phyloP scores from a whole-genome alignment of 2,113 vertebrate genomes.

The Leucoraja erinaceus region DNA sequence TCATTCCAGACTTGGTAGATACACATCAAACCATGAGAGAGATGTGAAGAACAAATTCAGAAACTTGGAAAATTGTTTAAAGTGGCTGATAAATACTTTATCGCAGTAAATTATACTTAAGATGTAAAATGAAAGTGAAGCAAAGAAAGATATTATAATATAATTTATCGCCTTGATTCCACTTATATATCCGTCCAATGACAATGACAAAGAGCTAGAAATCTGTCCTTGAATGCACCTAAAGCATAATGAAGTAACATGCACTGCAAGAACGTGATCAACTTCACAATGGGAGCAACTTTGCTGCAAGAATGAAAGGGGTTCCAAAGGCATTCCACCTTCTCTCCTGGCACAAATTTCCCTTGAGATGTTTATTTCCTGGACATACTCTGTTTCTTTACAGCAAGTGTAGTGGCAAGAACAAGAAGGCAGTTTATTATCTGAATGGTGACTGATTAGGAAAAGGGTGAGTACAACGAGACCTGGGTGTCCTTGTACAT shows the following conservation, averaged over 20 bases:
- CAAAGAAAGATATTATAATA: not conserved
- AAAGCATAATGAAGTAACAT: no score
- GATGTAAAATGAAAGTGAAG: not conserved
- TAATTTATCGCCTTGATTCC: not conserved
- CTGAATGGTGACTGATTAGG: no score
- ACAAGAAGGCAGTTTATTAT: no score
- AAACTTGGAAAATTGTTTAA: not conserved
- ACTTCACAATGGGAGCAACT: no score
- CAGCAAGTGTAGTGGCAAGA: not conserved
- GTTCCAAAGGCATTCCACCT: no score
- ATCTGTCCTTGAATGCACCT: no score
- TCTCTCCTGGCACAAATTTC: no score
- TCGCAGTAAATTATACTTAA: not conserved
- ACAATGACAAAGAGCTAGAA: not conserved
- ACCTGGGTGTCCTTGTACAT: no score
- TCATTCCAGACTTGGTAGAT: not conserved
- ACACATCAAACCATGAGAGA: not conserved
- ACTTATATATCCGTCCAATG: not conserved
- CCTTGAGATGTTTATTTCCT: no score
- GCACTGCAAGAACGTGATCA: no score
- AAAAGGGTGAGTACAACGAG: no score
- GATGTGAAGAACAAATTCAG: not conserved
- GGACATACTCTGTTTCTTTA: not conserved
- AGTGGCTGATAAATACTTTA: not conserved
- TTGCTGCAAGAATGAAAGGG: no score